These are phyloP conservation scores for Rhinopomastus cyanomelas DNA, from an alignment of 2,113 vertebrate genomes.

Conservation along the genomic window DNA sequence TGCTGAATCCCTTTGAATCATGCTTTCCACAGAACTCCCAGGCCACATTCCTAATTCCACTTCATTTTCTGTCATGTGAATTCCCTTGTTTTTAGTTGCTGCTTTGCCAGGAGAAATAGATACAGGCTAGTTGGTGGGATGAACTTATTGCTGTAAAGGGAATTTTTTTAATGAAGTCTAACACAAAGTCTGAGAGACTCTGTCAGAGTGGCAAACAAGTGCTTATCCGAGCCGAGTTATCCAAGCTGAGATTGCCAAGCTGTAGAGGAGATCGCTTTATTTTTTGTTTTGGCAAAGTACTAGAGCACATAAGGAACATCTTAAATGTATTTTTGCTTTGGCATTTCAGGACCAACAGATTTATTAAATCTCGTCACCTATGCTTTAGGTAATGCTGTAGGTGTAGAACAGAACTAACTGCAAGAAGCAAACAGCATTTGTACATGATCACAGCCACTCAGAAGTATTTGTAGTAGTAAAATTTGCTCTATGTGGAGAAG, in stretches of 20 bases:
- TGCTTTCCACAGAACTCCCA: not conserved
- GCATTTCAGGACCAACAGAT: not conserved
- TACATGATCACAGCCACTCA: not conserved
- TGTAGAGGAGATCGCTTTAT: not conserved
- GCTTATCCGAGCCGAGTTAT: slow-evolving; percentile 41
- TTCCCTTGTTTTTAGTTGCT: slow-evolving; percentile 3
- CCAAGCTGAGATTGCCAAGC: slow-evolving; percentile 25
- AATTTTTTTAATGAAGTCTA: slow-evolving; percentile 33
- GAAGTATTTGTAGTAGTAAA: not conserved
- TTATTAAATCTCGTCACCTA: not conserved
- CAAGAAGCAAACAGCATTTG: not conserved
- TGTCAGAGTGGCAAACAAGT: slow-evolving; percentile 33
- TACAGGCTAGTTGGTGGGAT: not conserved
- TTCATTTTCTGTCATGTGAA: not conserved
- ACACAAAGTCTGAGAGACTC: slow-evolving; percentile 36
- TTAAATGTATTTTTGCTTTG: not conserved
- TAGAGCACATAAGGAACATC: slow-evolving; percentile 18
- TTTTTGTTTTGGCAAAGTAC: slow-evolving; percentile 24
- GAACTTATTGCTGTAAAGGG: slow-evolving; percentile 33
- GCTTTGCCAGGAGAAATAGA: not conserved
- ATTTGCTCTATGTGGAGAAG: not conserved
- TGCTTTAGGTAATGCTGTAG: not conserved
- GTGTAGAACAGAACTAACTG: not conserved
- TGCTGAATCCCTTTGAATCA: not conserved
- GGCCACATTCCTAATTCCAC: not conserved